Conservation (phyloP, 2,797 vertebrate species). For the Sebastes itinus region DNA sequence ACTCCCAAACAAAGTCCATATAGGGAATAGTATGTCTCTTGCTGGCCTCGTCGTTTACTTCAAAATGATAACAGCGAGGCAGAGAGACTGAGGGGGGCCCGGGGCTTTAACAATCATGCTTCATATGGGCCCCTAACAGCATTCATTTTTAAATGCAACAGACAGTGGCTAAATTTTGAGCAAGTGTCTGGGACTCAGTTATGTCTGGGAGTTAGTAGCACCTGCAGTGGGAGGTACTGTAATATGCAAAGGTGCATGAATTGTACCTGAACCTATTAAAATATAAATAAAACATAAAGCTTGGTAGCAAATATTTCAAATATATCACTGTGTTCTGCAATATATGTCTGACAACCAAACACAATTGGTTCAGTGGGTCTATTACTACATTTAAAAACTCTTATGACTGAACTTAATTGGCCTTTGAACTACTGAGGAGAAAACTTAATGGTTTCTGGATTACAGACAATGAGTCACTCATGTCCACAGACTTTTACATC, state of each 20-base stretch:
- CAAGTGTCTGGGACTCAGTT: slow-evolving; percentile 8
- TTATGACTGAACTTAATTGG: slow-evolving; percentile 13
- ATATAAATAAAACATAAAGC: neutral
- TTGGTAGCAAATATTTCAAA: neutral
- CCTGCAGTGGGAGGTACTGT: slow-evolving; percentile 1
- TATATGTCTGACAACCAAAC: neutral
- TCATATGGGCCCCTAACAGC: slow-evolving; percentile 38
- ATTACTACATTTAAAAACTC: slow-evolving; percentile 5
- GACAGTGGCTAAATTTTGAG: neutral
- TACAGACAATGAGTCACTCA: slow-evolving; percentile 23
- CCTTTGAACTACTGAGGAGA: slow-evolving; percentile 9
- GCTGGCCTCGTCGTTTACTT: slow-evolving; percentile 82
- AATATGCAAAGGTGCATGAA: neutral
- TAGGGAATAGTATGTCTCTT: slow-evolving; percentile 92
- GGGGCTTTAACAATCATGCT: slow-evolving; percentile 53
- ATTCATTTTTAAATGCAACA: slow-evolving; percentile 46
- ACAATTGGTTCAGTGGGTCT: neutral
- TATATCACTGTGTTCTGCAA: neutral
- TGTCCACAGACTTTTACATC: slow-evolving; percentile 15
- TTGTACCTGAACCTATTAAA: neutral
- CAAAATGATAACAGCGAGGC: slow-evolving; percentile 85
- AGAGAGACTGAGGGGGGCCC: slow-evolving; percentile 54
- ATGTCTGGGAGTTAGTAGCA: neutral
- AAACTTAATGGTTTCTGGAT: slow-evolving; percentile 24
- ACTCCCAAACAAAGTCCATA: slow-evolving; percentile 98